Conservation (phyloP, 2,888 invertebrate species). For the Ochropleura leucogaster region DNA sequence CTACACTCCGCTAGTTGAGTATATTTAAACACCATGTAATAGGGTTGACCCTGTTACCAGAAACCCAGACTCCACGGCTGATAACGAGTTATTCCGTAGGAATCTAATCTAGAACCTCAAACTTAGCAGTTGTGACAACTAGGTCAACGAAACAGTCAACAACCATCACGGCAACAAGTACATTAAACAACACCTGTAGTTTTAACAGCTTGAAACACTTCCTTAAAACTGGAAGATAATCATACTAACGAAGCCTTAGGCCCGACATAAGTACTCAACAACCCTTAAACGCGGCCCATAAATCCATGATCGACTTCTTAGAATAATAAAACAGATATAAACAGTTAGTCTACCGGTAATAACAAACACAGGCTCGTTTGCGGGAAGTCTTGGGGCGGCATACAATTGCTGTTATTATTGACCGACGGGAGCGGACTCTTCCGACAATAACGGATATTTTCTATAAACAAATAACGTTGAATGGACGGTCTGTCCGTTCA, state of each 20-base stretch:
- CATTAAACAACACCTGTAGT: neutral
- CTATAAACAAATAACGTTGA: constrained; percentile 66
- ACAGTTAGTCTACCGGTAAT: constrained; percentile 75
- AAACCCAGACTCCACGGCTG: too few species aligned
- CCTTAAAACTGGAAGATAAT: constrained; percentile 31
- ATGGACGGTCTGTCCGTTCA: constrained; percentile 18
- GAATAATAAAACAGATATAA: constrained; percentile 73
- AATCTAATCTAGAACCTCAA: too few species aligned
- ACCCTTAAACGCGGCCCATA: constrained; percentile 59
- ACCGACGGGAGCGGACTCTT: constrained; percentile 54
- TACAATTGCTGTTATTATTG: constrained; percentile 75
- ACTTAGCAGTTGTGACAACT: too few species aligned
- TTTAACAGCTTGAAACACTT: constrained; percentile 24
- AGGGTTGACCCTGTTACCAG: too few species aligned
- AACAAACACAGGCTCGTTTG: constrained; percentile 71
- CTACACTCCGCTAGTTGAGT: too few species aligned
- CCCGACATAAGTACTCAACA: constrained; percentile 46
- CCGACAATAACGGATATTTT: constrained; percentile 68
- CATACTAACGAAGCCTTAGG: constrained; percentile 47
- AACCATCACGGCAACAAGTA: too few species aligned
- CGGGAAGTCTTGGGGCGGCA: constrained; percentile 69
- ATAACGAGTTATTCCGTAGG: too few species aligned
- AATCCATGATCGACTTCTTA: constrained; percentile 55
- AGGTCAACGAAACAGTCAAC: too few species aligned
- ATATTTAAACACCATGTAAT: too few species aligned